Evolutionary conservation across 2,888 invertebrate genomes (phyloP).

Genomic region (Melinopterus prodromus): DNA sequence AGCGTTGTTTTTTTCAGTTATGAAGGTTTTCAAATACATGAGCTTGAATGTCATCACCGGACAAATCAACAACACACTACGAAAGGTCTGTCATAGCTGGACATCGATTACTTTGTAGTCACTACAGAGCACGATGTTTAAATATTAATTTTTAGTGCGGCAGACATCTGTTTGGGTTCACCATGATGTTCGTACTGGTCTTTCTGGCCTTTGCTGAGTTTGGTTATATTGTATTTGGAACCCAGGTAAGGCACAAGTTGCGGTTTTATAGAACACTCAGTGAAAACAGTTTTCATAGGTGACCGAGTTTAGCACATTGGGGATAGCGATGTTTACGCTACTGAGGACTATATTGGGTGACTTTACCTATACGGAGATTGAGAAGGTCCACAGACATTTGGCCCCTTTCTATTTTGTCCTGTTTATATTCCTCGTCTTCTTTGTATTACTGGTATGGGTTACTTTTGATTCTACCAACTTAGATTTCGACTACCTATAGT

Average conservation of each 20-base stretch:
- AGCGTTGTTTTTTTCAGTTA: slow-evolving; percentile 62
- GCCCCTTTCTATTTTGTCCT: slow-evolving; percentile 79
- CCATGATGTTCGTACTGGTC: slow-evolving; percentile 79
- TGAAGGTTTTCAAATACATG: slow-evolving; percentile 81
- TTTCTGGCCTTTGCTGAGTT: slow-evolving; percentile 80
- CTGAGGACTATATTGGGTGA: slow-evolving; percentile 80
- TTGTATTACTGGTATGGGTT: slow-evolving; percentile 70
- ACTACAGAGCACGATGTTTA: not conserved
- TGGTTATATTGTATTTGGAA: slow-evolving; percentile 77
- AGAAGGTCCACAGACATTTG: slow-evolving; percentile 71
- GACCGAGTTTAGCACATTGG: slow-evolving; percentile 68
- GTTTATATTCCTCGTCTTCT: slow-evolving; percentile 81
- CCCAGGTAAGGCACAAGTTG: slow-evolving; percentile 61
- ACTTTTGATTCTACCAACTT: not conserved
- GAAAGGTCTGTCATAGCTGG: slow-evolving; percentile 55
- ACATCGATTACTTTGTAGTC: not conserved
- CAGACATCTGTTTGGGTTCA: slow-evolving; percentile 75
- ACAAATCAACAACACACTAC: slow-evolving; percentile 74
- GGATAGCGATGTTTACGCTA: slow-evolving; percentile 71
- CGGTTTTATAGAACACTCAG: not conserved
- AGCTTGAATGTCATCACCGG: slow-evolving; percentile 79
- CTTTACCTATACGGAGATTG: slow-evolving; percentile 75
- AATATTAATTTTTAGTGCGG: slow-evolving; percentile 64
- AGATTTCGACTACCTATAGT: slow-evolving; percentile 10
- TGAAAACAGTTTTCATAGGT: slow-evolving; percentile 18